Evolutionary conservation across 2,113 vertebrate genomes (phyloP), one percentile per base, ranked within the genome.

Genomic region (Neotragus pygmaeus): DNA sequence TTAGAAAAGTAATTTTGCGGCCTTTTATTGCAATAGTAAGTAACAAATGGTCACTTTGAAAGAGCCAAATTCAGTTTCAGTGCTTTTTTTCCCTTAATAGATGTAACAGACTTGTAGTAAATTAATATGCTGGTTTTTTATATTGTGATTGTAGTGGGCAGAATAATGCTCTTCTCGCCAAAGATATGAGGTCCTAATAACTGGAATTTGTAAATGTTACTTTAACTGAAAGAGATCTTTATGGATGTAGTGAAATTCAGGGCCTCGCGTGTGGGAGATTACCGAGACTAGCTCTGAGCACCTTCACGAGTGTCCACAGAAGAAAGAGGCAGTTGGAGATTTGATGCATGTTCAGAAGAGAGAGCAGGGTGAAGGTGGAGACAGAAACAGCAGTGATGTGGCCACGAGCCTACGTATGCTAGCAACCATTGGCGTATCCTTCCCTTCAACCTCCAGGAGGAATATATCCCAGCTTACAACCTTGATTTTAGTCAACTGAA

Each of bases 11-110:
- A 92, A 92, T 85, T 93, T 93, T 90, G 27, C 17, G 70, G 15
- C 45, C 93, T 92, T 96, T 94, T 95, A 80, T 91, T 92, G 39
- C 12, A 82, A 17, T 96, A 16, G 60, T 90, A 62, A 88, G n/a
- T 85, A 81, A 90, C 33, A 94, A 88, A 77, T 89, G 60, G 80
- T 94, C 45, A 91, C 86, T 92, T 92, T 82, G 81, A 64, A 87
- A 88, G 19, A 87, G 21, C 27, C 17, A 57, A 77, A 90, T 75
- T 94, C 53, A 47, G 3, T 75, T 92, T n/a, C 39, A 43, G 64
- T 11, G 78, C 85, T 73, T 95, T 92, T 80, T 83, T 90, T 49
- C 6, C 66, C 36, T 33, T 2, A 19, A 73, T 66, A 95, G 66
- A 43, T 33, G 33, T 53, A 15, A 21, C 81, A 94, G 49, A 43